Base-by-base conservation (phyloP, 2,888 invertebrate genomes). In the Oscheius onirici region DNA sequence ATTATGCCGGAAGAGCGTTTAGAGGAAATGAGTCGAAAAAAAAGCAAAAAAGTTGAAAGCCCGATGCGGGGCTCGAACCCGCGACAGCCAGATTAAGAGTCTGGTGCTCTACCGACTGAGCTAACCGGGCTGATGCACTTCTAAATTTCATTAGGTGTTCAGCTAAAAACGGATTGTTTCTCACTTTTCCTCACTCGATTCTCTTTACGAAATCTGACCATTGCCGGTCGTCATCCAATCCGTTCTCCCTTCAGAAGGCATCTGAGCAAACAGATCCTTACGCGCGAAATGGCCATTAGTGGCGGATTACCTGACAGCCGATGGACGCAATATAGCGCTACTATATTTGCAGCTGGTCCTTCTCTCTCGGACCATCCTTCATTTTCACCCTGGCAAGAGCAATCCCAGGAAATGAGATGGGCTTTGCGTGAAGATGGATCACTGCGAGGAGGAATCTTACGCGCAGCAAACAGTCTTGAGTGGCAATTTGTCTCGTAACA, bases 71-170 rank as follows among this genome's bases (percentile, higher is more conserved):
- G 83, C 84, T 84, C 84, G 83, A 84, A 84, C 83, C 84, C 84
- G 83, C 82, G 83, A 83, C 83, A 83, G 77, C 83, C 83, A 83
- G 83, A 83, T 83, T 83, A 83, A 83, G 83, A 83, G 83, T 83
- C 83, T 83, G 83, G 83, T 83, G 83, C 83, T 83, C 83, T 83
- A 83, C 83, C 83, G 83, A 83, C 84, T 84, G 83, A 84, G 84
- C 83, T 84, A 84, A 84, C 83, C 83, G 82, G 81, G 78, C 81
- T 34, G 34, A 34, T 34, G 34, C 0, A 8, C 34, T 34, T 0
- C 34, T 8, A 8, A 34, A 6, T 34, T 34, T 34, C 34, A 34
- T 34, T 34, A 8, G 34, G 34, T 8, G 5, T 6, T 8, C 34
- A 34, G 8, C 5, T 34, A 34, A 3, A 3, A 34, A 34, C 3